Conservation (phyloP, 2,113 vertebrate species). For the Microcebus griseorufus region DNA sequence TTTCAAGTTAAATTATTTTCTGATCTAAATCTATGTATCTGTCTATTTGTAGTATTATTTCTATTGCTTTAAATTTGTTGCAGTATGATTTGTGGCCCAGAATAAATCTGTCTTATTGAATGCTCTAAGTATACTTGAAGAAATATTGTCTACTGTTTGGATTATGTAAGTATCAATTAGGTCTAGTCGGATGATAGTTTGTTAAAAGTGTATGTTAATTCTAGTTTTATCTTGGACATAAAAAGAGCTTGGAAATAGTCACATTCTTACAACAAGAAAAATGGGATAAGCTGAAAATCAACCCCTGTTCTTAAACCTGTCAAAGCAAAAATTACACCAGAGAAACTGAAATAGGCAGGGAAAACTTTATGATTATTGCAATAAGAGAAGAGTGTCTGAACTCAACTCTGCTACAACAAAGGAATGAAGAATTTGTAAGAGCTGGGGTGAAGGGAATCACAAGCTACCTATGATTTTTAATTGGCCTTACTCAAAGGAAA, state of each 20-base stretch:
- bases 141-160: not conserved
- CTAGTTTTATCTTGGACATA: not conserved
- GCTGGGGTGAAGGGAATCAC: accelerated
- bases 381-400: not conserved
- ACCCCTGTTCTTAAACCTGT: not conserved
- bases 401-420: not conserved
- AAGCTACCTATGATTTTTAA: not conserved
- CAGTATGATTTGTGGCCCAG: not conserved
- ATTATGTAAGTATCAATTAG: not conserved
- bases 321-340: not conserved
- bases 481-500: not conserved
- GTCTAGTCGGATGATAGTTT: not conserved
- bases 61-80: not conserved
- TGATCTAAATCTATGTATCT: not conserved
- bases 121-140: not conserved
- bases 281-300: not conserved
- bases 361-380: not conserved
- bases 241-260: not conserved
- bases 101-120: not conserved
- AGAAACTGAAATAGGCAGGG: not conserved
- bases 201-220: not conserved
- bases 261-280: not conserved
- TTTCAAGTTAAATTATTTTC: not conserved
- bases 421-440: not conserved
- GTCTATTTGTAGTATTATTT: not conserved